Base-by-base conservation (phyloP, 2,797 vertebrate genomes). In the Ceryle rudis region DNA sequence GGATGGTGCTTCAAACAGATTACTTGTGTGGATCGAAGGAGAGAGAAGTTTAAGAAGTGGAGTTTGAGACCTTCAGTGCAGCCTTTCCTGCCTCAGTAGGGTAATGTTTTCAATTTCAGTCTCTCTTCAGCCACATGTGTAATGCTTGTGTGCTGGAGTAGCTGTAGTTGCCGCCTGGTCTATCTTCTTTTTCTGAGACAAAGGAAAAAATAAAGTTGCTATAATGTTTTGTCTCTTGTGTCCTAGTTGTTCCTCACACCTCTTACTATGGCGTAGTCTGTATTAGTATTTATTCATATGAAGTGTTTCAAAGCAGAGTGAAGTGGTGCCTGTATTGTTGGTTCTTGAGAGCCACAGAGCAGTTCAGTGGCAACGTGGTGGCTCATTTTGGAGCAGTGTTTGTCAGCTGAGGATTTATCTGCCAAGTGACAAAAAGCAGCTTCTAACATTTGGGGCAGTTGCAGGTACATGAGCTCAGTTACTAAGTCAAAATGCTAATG, bases 391-490 rank as follows among this genome's bases (percentile, higher is more conserved):
- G 29, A 91, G 37, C 60, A 31, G 14, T 35, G 9, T 73, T 79
- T 80, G 22, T 82, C 75, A 57, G 0, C 46, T 64, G 44, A 81
- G 55, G 13, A 12, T 77, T 86, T 73, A 58, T 66, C 42, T 79
- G 66, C n/a, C 31, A 41, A 52, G n/a, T 80, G 46, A 58, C 65
- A 69, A 83, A 67, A 81, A 65, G 7, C 15, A 44, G 7, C 55
- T 84, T 64, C 42, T 85, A 52, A 37, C 29, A 13, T 22, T 44
- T 77, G 62, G 77, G 71, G 29, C 33, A 35, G 5, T 41, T 78
- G 69, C 31, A 70, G 44, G 19, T 67, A 22, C 19, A 7, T 16
- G 41, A 82, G 6, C 29, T 0, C 0, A 26, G 23, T 11, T 51
- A n/a, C 66, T 69, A 2, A 83, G 28, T 81, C 58, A 75, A 66